Evolutionary conservation across 2,888 invertebrate species (phyloP).

Genomic region (Dorcus hopei): DNA sequence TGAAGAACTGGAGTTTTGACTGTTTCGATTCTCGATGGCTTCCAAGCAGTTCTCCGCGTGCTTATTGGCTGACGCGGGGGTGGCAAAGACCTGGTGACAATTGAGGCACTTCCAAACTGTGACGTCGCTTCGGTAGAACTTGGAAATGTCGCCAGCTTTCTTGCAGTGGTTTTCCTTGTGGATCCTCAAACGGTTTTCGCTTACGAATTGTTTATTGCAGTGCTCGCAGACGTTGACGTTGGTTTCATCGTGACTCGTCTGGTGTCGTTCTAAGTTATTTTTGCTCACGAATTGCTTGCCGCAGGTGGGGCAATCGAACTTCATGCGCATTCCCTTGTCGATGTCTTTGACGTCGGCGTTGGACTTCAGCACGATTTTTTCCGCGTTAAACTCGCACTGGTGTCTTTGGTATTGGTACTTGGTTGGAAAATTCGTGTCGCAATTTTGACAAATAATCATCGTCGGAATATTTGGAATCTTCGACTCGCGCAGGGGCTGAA

Average conservation of each 20-base stretch:
- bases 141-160: slow-evolving; percentile 46
- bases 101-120: slow-evolving; percentile 48
- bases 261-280: slow-evolving; percentile 47
- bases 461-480: slow-evolving; percentile 32
- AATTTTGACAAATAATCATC: slow-evolving; percentile 48
- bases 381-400: slow-evolving; percentile 48
- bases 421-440: slow-evolving; percentile 48
- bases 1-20: slow-evolving; percentile 13
- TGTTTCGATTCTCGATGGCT: slow-evolving; percentile 25
- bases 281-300: slow-evolving; percentile 47
- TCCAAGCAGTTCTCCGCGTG: slow-evolving; percentile 38
- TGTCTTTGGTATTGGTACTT: slow-evolving; percentile 50
- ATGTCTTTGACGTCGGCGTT: slow-evolving; percentile 41
- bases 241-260: slow-evolving; percentile 42
- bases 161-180: slow-evolving; percentile 51
- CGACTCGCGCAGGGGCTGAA: slow-evolving; percentile 25
- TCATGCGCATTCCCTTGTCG: slow-evolving; percentile 41
- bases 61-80: slow-evolving; percentile 36
- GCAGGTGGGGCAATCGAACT: slow-evolving; percentile 44
- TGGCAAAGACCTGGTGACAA: slow-evolving; percentile 48
- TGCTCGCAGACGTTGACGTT: slow-evolving; percentile 46
- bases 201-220: slow-evolving; percentile 48
- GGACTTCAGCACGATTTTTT: slow-evolving; percentile 46
- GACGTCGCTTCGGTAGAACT: slow-evolving; percentile 49
- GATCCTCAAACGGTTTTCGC: slow-evolving; percentile 46